Evolutionary conservation across 2,888 invertebrate species (phyloP), one percentile per base, ranked within the genome.

Genomic region (Drosophila merina): DNA sequence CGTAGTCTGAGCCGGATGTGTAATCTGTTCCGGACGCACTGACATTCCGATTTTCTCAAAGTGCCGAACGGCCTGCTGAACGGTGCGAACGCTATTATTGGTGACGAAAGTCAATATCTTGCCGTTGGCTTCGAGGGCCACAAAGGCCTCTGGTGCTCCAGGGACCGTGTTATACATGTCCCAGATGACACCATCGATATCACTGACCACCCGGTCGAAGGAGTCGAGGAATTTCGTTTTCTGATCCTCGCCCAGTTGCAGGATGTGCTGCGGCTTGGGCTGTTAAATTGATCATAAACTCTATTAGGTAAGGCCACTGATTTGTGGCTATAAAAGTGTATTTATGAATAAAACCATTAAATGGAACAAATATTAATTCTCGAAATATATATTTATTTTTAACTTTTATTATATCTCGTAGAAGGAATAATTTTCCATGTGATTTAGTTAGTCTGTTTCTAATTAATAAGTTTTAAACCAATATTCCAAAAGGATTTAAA

Each of bases 171-270:
- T 63, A 0, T 82, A 68, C 31, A 89, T 0, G 44, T 75, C 77
- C 91, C 92, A 93, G 8, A 93, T 52, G 0, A 93, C 93, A 54
- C 93, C 94, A 90, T 94, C 94, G 82, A 94, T 94, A 80, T 94
- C 94, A 20, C 93, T 93, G 59, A 94, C 89, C 45, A 94, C 92
- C 52, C 91, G 91, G 77, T 94, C 94, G 72, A 94, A 93, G 7
- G 93, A 92, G 33, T 92, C 86, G 1, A 94, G 31, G 71, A 93
- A 92, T 49, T 76, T 62, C 5, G 71, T 72, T 51, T 91, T 86
- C 75, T 92, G 90, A 7, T 89, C 89, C 2, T 58, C 50, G 14
- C 55, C 78, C 36, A 92, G 56, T 2, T 81, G 62, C 6, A 91
- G 64, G 48, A 91, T 89, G 38, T 91, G 82, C 44, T 70, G 60